phyloP scores from a whole-genome alignment of 2,797 vertebrate genomes.

The Ataeniobius toweri region DNA sequence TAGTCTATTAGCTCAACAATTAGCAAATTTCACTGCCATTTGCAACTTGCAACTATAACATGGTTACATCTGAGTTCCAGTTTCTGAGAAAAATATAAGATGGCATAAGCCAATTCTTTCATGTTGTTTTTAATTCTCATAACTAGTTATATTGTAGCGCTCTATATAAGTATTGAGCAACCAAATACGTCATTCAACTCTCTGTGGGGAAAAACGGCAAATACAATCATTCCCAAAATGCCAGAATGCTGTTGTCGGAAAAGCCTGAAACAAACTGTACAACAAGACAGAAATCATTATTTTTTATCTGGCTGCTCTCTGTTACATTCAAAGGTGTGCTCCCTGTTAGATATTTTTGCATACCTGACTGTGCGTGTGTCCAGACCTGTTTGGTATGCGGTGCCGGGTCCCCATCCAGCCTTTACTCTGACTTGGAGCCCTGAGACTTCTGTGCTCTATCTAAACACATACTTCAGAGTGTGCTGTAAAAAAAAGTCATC shows the following conservation, averaged over 20 bases:
- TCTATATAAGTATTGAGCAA: not conserved
- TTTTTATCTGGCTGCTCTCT: conserved; percentile 14
- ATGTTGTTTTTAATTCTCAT: not conserved
- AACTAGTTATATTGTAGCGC: not conserved
- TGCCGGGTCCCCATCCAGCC: conserved; percentile 52
- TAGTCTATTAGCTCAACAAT: not conserved
- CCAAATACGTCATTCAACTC: not conserved
- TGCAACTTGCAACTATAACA: not conserved
- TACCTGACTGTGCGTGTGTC: conserved; percentile 76
- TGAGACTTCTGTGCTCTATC: conserved; percentile 40
- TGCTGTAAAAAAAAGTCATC: not conserved
- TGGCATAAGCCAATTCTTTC: not conserved
- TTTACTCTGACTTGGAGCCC: conserved; percentile 31
- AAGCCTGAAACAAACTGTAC: not conserved
- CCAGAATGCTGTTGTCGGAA: not conserved
- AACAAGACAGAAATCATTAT: conserved; percentile 19
- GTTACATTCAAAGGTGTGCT: conserved; percentile 51
- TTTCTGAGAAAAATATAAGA: too few species aligned
- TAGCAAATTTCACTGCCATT: not conserved
- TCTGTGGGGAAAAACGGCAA: not conserved
- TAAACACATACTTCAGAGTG: conserved; percentile 13
- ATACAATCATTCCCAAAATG: not conserved
- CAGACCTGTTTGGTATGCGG: conserved; percentile 84
- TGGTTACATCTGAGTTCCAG: not conserved
- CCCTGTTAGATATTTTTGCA: conserved; percentile 49